Conservation (phyloP, 2,797 vertebrate genomes). For the Caiman crocodilus region DNA sequence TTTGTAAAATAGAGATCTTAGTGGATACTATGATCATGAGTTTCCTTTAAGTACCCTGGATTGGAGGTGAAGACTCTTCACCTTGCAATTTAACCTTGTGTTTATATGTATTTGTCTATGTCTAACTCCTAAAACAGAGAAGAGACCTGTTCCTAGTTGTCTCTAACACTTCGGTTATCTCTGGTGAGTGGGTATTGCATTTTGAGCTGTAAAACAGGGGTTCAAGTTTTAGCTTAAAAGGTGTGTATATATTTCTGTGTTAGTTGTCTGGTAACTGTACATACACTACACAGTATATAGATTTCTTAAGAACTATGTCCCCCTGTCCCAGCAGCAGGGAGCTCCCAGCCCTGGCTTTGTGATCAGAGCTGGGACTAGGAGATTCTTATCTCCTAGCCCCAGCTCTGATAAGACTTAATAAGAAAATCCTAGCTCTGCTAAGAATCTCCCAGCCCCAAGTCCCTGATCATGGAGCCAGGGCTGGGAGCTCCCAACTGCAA, state of each 20-base stretch:
- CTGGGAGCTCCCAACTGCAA: too few species aligned
- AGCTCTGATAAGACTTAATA: too few species aligned
- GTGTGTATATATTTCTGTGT: background rate
- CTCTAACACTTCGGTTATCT: background rate
- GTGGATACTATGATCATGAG: background rate
- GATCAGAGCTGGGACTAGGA: too few species aligned
- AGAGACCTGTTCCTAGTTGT: background rate
- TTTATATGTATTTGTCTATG: rapidly evolving
- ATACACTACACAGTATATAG: rapidly evolving
- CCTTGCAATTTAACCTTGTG: background rate
- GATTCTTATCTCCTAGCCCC: too few species aligned
- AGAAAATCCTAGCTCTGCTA: too few species aligned
- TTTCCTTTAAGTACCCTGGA: background rate
- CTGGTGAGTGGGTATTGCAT: background rate
- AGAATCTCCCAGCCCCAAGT: too few species aligned
- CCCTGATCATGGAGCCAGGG: too few species aligned
- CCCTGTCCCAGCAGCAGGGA: too few species aligned
- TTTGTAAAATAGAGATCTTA: background rate
- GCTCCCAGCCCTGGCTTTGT: too few species aligned
- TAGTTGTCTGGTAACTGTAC: background rate
- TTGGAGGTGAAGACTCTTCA: background rate
- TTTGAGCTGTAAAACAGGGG: background rate
- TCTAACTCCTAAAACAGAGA: background rate
- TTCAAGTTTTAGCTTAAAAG: background rate
- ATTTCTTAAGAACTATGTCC: background rate